Evolutionary conservation across 2,113 vertebrate species (phyloP), one percentile per base, ranked within the genome.

Genomic region (Barbus barbus): DNA sequence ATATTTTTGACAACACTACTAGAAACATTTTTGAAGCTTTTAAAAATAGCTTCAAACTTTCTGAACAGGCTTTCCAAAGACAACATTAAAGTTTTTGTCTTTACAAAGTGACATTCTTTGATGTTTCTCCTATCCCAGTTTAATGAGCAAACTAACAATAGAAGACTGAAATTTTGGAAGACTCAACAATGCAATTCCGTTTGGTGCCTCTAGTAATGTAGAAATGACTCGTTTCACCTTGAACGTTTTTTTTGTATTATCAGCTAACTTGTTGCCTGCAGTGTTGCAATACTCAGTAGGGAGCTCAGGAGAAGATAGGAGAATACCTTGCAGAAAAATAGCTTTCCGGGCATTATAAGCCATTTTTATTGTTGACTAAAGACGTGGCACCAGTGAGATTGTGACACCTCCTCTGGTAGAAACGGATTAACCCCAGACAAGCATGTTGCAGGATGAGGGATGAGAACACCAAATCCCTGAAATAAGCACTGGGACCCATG

Each of bases 401-500:
- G 9, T 44, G 87, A 89, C 82, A 86, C 77, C 78, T 82, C 71
- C 76, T 84, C 69, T 72, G 83, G 82, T 83, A 87, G 83, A 86
- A 90, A 84, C 71, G 53, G 85, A 87, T 89, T 89, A 87, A 87
- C 87, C 85, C 24, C 41, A 90, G 85, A 89, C 87, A 84, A 88
- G 88, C 58, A 78, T 84, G 86, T 85, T 87, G 87, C 78, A n/a
- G 84, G 77, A 82, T 91, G 89, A 87, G 84, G 86, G 83, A 89
- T 85, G 85, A 91, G 87, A 86, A 56, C 80, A 74, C 82, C 77
- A 83, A 85, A 86, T 87, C 82, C 75, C 84, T 75, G 86, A 89
- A 89, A 90, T 90, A 89, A 90, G 86, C 84, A 83, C 82, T 53
- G 18, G 74, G 72, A 86, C 89, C 86, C 88, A 78, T 83, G 94